phyloP scores from a whole-genome alignment of 2,113 vertebrate species.

The Prionailurus viverrinus region DNA sequence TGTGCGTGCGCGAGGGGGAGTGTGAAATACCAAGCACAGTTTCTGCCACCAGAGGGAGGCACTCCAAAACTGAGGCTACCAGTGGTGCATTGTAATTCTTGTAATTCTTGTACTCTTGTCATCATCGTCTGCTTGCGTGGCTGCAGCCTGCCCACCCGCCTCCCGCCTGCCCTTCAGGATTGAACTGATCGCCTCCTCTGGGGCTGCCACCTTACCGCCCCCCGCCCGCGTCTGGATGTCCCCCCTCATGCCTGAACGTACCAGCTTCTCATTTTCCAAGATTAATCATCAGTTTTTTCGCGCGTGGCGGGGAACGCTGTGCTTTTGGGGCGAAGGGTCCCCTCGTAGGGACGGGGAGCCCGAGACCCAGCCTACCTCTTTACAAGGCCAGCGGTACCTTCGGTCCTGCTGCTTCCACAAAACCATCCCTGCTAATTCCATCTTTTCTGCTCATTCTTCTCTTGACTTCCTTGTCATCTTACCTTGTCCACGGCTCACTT shows the following conservation, averaged over 20 bases:
- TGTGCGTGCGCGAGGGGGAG: background rate
- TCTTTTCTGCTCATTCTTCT: background rate
- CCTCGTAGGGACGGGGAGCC: background rate
- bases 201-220: fast-evolving
- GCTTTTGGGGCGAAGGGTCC: background rate
- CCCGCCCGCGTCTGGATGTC: background rate
- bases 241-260: no score
- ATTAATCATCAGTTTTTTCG: background rate
- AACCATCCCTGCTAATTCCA: background rate
- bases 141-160: fast-evolving
- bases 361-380: background rate
- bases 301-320: background rate
- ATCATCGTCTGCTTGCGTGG: background rate
- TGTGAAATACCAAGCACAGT: background rate
- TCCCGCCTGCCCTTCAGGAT: background rate
- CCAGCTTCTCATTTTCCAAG: background rate
- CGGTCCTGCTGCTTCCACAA: background rate
- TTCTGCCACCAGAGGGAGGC: background rate
- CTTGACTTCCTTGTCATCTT: background rate
- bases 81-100: fast-evolving
- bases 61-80: background rate
- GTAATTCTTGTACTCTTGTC: background rate
- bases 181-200: background rate
- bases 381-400: no score
- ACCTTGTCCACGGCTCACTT: background rate